Evolutionary conservation across 1,140 invertebrate genomes (phyloP).

Genomic region (Zaprionus lachaisei): DNA sequence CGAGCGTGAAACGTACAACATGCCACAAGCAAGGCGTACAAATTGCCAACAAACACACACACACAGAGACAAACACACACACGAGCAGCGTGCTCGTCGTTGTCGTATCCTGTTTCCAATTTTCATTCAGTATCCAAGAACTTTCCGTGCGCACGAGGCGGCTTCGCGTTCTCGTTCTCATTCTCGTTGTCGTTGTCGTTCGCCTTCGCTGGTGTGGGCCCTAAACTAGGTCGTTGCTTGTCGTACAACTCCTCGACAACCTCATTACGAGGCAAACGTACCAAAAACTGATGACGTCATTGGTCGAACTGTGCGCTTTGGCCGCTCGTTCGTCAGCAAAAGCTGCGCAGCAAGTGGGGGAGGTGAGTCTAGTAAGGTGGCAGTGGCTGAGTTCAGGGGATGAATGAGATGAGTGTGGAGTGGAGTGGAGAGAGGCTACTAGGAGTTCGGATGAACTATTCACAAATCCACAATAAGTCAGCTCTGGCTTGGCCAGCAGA

Average conservation of each 20-base stretch:
- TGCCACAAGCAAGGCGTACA: conserved; percentile 41
- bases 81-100: conserved; percentile 39
- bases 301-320: conserved; percentile 67
- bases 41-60: conserved; percentile 53
- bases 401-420: no score
- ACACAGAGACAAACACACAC: conserved; percentile 21
- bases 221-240: conserved; percentile 60
- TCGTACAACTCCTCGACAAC: conserved; percentile 72
- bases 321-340: conserved; percentile 56
- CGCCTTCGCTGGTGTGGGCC: background rate
- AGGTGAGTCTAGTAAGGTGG: no score
- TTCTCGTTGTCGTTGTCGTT: conserved; percentile 7
- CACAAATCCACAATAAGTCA: background rate
- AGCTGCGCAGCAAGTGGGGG: conserved; percentile 51
- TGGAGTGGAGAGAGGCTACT: background rate
- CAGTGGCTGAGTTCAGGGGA: no score
- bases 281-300: conserved; percentile 69
- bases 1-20: conserved; percentile 42
- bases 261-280: conserved; percentile 68
- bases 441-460: background rate
- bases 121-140: conserved; percentile 73
- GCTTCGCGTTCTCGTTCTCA: conserved; percentile 11
- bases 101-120: conserved; percentile 74
- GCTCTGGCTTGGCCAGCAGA: conserved; percentile 6
- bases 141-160: conserved; percentile 57